Percentiles rank a stretch among this genome's conserved stretches.
Evolutionary conservation across 2,797 vertebrate genomes (phyloP).

Genomic region (Catamblyrhynchus diadema): DNA sequence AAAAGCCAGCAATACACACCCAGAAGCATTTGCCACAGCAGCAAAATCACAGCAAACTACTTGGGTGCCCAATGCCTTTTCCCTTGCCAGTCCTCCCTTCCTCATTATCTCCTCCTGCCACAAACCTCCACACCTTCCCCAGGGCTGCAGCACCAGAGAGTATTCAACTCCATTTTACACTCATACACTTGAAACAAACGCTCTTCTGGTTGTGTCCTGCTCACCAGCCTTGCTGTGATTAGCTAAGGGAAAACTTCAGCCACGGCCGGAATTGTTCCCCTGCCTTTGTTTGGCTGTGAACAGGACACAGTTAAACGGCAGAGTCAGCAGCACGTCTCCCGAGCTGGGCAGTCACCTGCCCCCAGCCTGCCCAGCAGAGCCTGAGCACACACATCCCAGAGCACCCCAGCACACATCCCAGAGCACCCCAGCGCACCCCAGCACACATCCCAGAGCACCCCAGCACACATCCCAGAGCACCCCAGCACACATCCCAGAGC

Average conservation of each 20-base stretch:
- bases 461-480: accelerated
- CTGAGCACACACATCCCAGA: neutral
- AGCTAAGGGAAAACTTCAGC: conserved; percentile 33
- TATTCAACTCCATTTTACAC: neutral
- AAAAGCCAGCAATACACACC: neutral
- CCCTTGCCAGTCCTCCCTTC: neutral
- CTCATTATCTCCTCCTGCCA: neutral
- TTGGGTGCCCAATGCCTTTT: neutral
- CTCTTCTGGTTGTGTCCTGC: neutral
- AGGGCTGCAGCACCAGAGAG: neutral
- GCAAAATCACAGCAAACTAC: neutral
- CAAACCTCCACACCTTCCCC: neutral
- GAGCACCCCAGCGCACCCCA: neutral
- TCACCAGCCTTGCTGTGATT: neutral
- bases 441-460: accelerated
- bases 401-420: neutral
- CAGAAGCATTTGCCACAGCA: neutral
- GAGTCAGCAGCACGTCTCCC: neutral
- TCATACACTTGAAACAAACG: neutral
- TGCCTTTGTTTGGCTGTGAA: conserved; percentile 25
- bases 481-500: neutral
- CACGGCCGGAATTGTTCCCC: neutral
- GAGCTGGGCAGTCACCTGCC: neutral
- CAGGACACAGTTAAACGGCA: neutral
- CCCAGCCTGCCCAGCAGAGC: neutral